Conservation (phyloP, 1,140 invertebrate species). For the Steinernema feltiae region DNA sequence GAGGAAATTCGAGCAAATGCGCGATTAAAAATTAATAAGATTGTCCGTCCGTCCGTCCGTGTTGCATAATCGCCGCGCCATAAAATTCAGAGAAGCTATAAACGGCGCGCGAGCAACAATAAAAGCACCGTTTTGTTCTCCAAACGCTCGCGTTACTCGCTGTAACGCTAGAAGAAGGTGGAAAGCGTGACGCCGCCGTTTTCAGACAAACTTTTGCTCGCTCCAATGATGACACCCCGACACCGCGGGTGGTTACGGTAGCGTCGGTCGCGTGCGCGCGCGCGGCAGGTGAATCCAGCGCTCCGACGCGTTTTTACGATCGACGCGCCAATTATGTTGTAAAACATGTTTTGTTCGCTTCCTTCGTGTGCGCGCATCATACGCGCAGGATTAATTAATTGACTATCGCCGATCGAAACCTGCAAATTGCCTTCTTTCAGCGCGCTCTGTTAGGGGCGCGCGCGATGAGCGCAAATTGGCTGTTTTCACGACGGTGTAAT, state of each 20-base stretch:
- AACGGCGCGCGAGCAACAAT: background rate
- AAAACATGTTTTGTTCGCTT: conserved; percentile 8
- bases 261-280: background rate
- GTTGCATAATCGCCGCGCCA: background rate
- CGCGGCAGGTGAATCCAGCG: conserved; percentile 3
- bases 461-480: too few relatives aligned
- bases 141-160: too few relatives aligned
- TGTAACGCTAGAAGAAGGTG: background rate
- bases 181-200: too few relatives aligned
- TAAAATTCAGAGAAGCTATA: background rate
- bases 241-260: conserved; percentile 15
- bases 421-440: conserved; percentile 2
- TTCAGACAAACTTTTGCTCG: too few relatives aligned
- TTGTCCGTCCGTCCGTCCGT: background rate
- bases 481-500: too few relatives aligned
- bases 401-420: background rate
- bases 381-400: background rate
- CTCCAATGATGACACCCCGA: too few relatives aligned
- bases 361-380: background rate
- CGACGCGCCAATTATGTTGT: conserved; percentile 10
- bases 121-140: too few relatives aligned
- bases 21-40: background rate
- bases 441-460: too few relatives aligned
- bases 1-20: background rate
- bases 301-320: background rate